Base-by-base conservation (phyloP, 1,140 invertebrate genomes). In the Drosophila leontia region DNA sequence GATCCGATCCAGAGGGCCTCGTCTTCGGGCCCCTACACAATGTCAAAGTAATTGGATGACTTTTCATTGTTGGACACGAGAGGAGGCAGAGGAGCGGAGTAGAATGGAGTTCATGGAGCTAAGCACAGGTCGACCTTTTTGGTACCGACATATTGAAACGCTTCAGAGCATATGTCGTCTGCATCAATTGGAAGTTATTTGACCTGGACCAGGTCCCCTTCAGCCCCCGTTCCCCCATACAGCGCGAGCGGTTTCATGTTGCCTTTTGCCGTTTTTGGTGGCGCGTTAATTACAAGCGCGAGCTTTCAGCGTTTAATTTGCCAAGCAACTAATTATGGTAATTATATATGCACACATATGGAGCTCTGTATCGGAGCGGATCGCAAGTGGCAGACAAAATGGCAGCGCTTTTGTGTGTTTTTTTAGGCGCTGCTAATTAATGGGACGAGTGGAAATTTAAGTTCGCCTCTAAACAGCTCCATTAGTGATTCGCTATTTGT, bases 1-100 rank as follows among this genome's bases (percentile, higher is more conserved):
- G 57, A 64, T 35, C 39, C 62, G 29, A 64, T 44, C 17, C 62
- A 17, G 56, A 64, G 61, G 37, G 56, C 56, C 61, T 59, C 35
- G 23, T 41, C 61, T 34, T 37, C 11, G 29, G 42, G 17, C 41
- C 81, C 59, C 47, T 65, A 60, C 75, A 83, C 80, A 84, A 88
- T 88, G 84, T 90, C 84, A 88, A 88, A 88, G 74, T 88, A 88
- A 88, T 88, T 88, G 84, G 84, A 90, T 88, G 84, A 88, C 64
- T 87, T 88, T 83, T 71, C 71, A 74, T 75, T 83, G 80, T 59
- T 50, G 57, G 51, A 57, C 2, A n/a, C 34, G 41, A 39, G 13
- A 62, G 7, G 44, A 17, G 60, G n/a, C 44, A 4, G 19, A 19
- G 37, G 34, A 23, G 32, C 3, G 34, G 34, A 9, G 45, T 8